phyloP scores from a whole-genome alignment of 2,888 invertebrate species.

The Microplitis manilae region DNA sequence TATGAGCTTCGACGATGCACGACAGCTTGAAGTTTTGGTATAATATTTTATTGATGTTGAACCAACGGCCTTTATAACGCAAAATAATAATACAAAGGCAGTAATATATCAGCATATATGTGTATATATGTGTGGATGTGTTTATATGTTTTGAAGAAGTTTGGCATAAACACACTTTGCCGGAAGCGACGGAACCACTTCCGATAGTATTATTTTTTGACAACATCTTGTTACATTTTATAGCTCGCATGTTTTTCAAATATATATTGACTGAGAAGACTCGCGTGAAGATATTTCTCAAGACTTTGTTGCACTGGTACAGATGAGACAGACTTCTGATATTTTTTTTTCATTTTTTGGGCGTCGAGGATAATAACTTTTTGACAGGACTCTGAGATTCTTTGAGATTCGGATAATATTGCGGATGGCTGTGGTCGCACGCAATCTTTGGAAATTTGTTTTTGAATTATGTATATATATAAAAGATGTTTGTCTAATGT shows the following conservation, averaged over 20 bases:
- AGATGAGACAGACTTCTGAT: background rate
- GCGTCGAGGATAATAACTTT: background rate
- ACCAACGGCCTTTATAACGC: slow-evolving; percentile 25
- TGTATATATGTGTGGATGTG: background rate
- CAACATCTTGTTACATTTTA: slow-evolving; percentile 9
- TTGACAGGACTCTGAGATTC: slow-evolving; percentile 4
- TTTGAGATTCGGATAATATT: background rate
- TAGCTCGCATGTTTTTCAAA: background rate
- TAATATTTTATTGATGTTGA: slow-evolving; percentile 7
- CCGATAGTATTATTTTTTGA: slow-evolving; percentile 24
- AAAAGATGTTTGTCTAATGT: background rate
- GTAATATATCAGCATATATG: slow-evolving; percentile 6
- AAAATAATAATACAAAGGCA: slow-evolving; percentile 13
- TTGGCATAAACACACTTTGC: background rate
- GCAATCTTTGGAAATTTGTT: background rate
- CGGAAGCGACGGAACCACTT: slow-evolving; percentile 42
- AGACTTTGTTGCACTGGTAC: background rate
- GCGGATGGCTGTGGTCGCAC: slow-evolving; percentile 22
- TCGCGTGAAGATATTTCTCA: slow-evolving; percentile 18
- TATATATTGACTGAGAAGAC: slow-evolving; percentile 4
- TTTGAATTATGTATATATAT: background rate
- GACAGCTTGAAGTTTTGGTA: slow-evolving; percentile 46
- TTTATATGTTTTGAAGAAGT: background rate
- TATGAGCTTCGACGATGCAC: slow-evolving; percentile 35
- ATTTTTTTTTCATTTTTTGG: background rate